Evolutionary conservation across 2,888 invertebrate species (phyloP).

Genomic region (Brassicogethes aeneus): DNA sequence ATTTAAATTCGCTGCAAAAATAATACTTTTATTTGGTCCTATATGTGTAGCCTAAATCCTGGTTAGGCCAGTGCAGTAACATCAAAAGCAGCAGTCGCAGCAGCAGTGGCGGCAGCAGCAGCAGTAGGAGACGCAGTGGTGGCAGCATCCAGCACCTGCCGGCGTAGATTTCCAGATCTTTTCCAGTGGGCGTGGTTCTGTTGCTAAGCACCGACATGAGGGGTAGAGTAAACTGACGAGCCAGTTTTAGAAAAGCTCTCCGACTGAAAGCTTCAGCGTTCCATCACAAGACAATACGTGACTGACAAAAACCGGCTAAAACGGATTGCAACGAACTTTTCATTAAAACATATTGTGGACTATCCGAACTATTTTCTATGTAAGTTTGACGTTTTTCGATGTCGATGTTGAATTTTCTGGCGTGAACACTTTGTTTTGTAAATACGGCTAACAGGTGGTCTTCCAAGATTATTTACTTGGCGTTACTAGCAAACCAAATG

Average conservation of each 20-base stretch:
- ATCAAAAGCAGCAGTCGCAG: neutral
- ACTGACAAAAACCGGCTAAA: neutral
- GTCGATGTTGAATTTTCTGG: neutral
- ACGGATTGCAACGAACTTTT: neutral
- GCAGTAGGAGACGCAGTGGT: neutral
- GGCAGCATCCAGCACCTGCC: constrained; percentile 16
- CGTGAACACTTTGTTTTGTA: neutral
- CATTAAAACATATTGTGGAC: neutral
- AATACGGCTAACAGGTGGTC: constrained; percentile 3
- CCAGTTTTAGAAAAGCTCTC: constrained; percentile 31
- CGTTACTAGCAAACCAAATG: too few species aligned
- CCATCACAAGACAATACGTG: neutral
- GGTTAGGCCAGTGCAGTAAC: too few species aligned
- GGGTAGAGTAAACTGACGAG: constrained; percentile 31
- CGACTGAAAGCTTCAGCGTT: constrained; percentile 15
- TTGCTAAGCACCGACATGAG: constrained; percentile 37
- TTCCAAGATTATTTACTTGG: too few species aligned
- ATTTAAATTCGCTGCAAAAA: too few species aligned
- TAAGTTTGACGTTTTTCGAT: neutral
- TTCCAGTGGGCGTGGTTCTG: constrained; percentile 32
- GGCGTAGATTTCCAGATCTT: constrained; percentile 21
- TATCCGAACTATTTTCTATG: neutral
- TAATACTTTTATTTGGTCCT: too few species aligned
- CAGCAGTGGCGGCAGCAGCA: neutral
- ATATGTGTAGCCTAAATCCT: too few species aligned